phyloP scores from a whole-genome alignment of 2,113 vertebrate genomes.

The Protomyctophum bolini region DNA sequence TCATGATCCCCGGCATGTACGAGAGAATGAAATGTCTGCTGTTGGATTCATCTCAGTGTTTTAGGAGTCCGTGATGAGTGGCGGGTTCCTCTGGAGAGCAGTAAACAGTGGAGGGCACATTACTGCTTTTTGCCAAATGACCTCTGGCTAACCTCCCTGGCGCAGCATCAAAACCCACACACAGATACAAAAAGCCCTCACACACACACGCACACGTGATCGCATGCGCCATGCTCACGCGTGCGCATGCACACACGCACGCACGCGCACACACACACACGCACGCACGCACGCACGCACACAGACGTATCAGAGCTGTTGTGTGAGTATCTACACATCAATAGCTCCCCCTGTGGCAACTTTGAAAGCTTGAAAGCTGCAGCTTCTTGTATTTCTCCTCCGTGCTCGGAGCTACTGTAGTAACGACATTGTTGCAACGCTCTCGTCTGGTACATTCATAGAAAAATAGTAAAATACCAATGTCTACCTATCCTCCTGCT shows the following conservation, averaged over 20 bases:
- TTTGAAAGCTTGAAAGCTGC: slow-evolving; percentile 29
- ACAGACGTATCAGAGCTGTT: slow-evolving; percentile 14
- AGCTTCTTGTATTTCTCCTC: slow-evolving; percentile 43
- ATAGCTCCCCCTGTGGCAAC: slow-evolving; percentile 68
- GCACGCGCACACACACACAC: neutral
- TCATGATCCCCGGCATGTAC: neutral
- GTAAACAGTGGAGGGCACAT: slow-evolving; percentile 28
- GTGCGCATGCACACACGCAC: neutral
- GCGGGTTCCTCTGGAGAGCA: slow-evolving; percentile 26
- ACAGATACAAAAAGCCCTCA: neutral
- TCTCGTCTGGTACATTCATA: slow-evolving; percentile 5
- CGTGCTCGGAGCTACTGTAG: slow-evolving; percentile 11
- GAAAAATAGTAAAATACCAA: neutral
- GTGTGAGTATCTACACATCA: slow-evolving; percentile 53
- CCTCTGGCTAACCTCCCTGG: slow-evolving; percentile 50
- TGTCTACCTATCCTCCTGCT: neutral
- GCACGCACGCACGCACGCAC: neutral
- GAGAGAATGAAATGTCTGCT: slow-evolving; percentile 14
- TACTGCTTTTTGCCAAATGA: slow-evolving; percentile 48
- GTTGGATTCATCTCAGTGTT: slow-evolving; percentile 25
- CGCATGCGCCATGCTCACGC: neutral
- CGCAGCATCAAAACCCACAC: slow-evolving; percentile 28
- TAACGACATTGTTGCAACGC: neutral
- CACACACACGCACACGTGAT: neutral
- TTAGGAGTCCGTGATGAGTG: slow-evolving; percentile 6